A percentile compares a stretch with the other conserved stretches of the same genome.
Conservation (phyloP, 1,140 invertebrate species). For the Musca domestica region DNA sequence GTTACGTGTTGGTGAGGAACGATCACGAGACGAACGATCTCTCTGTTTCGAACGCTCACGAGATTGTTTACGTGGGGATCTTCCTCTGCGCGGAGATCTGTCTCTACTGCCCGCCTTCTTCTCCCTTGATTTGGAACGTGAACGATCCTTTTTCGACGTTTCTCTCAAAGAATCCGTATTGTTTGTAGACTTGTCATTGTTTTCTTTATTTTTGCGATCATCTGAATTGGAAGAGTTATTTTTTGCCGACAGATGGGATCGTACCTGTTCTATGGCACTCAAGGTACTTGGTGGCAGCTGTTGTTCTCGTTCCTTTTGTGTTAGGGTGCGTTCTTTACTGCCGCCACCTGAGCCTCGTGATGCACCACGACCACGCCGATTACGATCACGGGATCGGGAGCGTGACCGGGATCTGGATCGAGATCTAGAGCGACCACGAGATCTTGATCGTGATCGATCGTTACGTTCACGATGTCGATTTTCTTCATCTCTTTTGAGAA, state of each 20-base stretch:
- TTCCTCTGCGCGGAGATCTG: constrained; percentile 3
- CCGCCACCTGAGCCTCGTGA: constrained; percentile 31
- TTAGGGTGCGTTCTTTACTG: constrained; percentile 32
- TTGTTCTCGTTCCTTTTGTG: constrained; percentile 27
- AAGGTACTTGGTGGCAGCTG: constrained; percentile 24
- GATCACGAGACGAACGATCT: constrained; percentile 16
- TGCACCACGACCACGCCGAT: constrained; percentile 29
- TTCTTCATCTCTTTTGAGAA: constrained; percentile 75
- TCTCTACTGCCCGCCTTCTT: neutral
- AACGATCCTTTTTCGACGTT: constrained; percentile 12
- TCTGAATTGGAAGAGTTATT: constrained; percentile 28
- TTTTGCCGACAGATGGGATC: constrained; percentile 35
- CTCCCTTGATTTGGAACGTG: constrained; percentile 24
- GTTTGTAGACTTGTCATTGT: constrained; percentile 18
- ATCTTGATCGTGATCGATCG: constrained; percentile 40
- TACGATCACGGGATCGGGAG: constrained; percentile 25
- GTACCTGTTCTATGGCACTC: constrained; percentile 27
- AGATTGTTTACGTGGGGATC: constrained; percentile 38
- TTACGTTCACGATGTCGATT: constrained; percentile 30
- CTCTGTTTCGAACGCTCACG: constrained; percentile 29
- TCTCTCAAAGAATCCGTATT: neutral
- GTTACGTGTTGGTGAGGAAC: constrained; percentile 16
- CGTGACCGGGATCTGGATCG: constrained; percentile 37
- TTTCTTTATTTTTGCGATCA: constrained; percentile 18
- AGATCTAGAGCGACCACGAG: constrained; percentile 32